Percentiles rank a stretch among this genome's conserved stretches.
Conservation (phyloP, 2,113 vertebrate genomes). For the Ammodramus savannarum region DNA sequence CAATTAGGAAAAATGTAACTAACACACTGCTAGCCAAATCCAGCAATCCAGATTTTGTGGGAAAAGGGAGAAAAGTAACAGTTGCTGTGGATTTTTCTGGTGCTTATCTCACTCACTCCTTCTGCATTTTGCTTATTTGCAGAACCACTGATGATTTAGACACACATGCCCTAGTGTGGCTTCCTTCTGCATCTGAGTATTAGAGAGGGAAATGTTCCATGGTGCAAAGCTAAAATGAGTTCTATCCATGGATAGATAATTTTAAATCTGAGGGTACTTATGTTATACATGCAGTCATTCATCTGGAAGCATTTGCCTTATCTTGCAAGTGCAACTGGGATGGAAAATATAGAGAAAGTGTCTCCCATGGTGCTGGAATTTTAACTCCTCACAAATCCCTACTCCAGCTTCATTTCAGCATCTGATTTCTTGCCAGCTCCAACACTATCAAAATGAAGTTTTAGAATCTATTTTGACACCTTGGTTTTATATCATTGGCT, state of each 20-base stretch:
- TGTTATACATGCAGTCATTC: background rate
- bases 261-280: background rate
- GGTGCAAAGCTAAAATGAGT: background rate
- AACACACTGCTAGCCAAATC: background rate
- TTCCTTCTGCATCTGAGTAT: background rate
- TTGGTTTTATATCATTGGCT: background rate
- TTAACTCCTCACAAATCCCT: background rate
- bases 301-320: background rate
- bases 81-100: background rate
- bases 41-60: background rate
- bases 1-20: background rate
- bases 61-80: background rate
- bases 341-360: background rate
- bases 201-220: background rate
- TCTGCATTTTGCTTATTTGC: background rate
- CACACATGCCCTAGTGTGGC: background rate
- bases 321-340: background rate
- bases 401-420: background rate
- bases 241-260: background rate
- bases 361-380: background rate
- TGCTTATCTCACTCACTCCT: background rate
- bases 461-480: background rate
- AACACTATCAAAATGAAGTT: background rate
- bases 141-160: background rate
- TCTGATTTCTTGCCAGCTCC: background rate